A percentile compares a stretch with the other conserved stretches of the same genome.
Conservation (phyloP, 2,888 invertebrate genomes). For the Phytoseiulus persimilis region DNA sequence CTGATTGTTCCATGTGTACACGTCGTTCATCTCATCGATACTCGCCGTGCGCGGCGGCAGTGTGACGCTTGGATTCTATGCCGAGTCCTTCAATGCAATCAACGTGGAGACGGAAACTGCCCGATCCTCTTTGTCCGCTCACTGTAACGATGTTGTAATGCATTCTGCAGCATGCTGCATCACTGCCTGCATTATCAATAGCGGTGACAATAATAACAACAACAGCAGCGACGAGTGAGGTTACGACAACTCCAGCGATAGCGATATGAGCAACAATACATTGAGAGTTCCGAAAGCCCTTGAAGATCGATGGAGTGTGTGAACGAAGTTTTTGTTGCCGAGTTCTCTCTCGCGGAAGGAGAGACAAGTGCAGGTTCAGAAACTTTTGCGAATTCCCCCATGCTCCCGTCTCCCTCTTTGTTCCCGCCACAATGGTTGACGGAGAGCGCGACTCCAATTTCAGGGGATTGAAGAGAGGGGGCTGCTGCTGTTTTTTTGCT, state of each 20-base stretch:
- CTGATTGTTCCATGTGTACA: background rate
- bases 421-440: background rate
- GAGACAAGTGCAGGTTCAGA: background rate
- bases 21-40: background rate
- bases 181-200: background rate
- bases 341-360: background rate
- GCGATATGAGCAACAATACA: background rate
- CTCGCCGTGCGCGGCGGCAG: too few relatives aligned
- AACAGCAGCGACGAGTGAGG: background rate
- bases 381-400: background rate
- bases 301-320: background rate
- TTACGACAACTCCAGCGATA: background rate
- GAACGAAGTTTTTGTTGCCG: background rate
- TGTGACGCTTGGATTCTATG: background rate
- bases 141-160: background rate
- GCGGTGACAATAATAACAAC: background rate
- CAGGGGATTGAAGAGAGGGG: background rate
- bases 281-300: background rate
- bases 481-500: too few relatives aligned
- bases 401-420: constrained; percentile 40
- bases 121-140: background rate
- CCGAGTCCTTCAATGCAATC: background rate
- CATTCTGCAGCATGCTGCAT: background rate
- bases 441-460: too few relatives aligned
- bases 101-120: too few relatives aligned